Base-by-base conservation (phyloP, 2,888 invertebrate genomes). In the Octodonta nipae region DNA sequence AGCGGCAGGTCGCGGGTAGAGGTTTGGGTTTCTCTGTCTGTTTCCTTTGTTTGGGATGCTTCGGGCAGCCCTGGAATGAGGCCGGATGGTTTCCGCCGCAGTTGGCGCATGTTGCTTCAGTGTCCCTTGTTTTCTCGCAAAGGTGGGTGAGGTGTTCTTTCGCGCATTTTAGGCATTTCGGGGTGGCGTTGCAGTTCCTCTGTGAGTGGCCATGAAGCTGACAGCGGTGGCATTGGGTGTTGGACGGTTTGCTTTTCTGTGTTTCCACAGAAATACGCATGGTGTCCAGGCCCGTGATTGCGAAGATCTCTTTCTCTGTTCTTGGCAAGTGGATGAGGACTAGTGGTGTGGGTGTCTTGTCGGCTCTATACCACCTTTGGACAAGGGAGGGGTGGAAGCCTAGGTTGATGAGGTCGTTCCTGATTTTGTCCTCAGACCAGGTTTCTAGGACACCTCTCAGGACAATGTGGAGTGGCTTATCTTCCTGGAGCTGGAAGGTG, bases 111-210 rank as follows among this genome's bases (percentile, higher is more conserved):
- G 10, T 24, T 8, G 34, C 34, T 2, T 31, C 31, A n/a, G 16
- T n/a, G 7, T 34, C 32, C 13, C 25, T 13, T 12, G 34, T 5
- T 17, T 33, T 34, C 10, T 11, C 14, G 20, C 34, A 34, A 4
- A 5, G 4, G n/a, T 25, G 7, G 4, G 32, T 34, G 3, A 5
- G 25, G 16, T 34, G 34, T 11, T 30, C 13, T 15, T 20, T 5
- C 15, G 20, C 34, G 11, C 34, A 34, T 17, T 34, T 34, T 3
- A 34, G 15, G 26, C 34, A 34, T 3, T 34, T 31, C 3, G 34
- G 24, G 4, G 3, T n/a, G 10, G 33, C 30, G 10, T 8, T 32
- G 17, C 33, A 33, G n/a, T 13, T 20, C 7, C 7, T 7, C n/a
- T 20, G 20, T 6, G 20, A 6, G 20, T 20, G 20, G 20, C 20